Evolutionary conservation across 2,888 invertebrate species (phyloP), one percentile per base, ranked within the genome.

Genomic region (Meteorus cinctellus): DNA sequence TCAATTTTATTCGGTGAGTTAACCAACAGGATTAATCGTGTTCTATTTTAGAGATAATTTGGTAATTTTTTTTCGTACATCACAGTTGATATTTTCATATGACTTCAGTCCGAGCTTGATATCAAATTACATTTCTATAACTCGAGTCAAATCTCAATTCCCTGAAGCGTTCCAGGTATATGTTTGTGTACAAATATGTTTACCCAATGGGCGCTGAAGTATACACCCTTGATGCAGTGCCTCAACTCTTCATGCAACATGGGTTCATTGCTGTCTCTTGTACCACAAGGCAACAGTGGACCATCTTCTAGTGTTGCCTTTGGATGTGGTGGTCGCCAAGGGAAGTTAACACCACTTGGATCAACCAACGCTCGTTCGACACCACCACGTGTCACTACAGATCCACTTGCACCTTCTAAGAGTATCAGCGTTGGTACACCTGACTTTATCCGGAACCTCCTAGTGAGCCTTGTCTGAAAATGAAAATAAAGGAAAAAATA

Each of bases 191-290:
- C 62, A 27, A 76, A 68, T 62, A 77, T 77, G 89, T 92, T 91
- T 90, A 96, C 96, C 97, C 97, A 97, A 88, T 96, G 95, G 27
- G 97, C 97, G 76, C 96, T 96, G 89, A 97, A 97, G 87, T 96
- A 96, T 84, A 96, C 93, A 59, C 95, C 96, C 84, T 94, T 93
- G 72, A 95, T 92, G 81, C 92, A 93, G 82, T 91, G 91, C 0
- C 93, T 92, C 27, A 94, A 87, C 77, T 93, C 92, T 27, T 92
- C 91, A 84, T 93, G 93, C 27, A 91, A 86, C 84, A 90, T 91
- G 41, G 86, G 89, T 70, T 90, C 89, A 80, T 89, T 90, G 82
- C 87, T 88, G 81, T 85, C 88, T 60, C 87, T 84, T 60, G 86
- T 84, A 41, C 87, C 86, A 77, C 90, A 88, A 24, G 88, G 82